Percentiles rank a stretch among this genome's conserved stretches.
phyloP scores from a whole-genome alignment of 2,888 invertebrate species.

The Drosophila buzzatii region DNA sequence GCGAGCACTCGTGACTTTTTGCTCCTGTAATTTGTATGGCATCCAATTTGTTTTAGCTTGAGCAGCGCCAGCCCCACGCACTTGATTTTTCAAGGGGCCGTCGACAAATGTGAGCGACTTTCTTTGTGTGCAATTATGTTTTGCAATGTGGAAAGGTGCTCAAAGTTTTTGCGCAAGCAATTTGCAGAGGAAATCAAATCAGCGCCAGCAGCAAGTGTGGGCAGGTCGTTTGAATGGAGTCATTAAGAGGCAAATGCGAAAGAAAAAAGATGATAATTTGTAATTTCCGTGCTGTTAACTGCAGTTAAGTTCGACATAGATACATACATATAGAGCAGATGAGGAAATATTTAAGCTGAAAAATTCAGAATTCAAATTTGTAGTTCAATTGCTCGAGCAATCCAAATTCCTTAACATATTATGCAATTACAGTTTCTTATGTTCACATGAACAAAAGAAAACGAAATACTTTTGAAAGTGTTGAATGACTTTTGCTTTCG shows the following conservation, averaged over 20 bases:
- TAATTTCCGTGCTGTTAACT: conserved; percentile 32
- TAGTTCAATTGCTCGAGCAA: too few species aligned
- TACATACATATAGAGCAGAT: not conserved
- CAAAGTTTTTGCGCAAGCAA: conserved; percentile 49
- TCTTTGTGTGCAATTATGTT: conserved; percentile 57
- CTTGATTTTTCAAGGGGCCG: conserved; percentile 18
- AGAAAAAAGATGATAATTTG: conserved; percentile 12
- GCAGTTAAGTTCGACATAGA: not conserved
- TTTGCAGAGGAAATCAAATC: conserved; percentile 58
- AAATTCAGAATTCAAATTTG: not conserved
- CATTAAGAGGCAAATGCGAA: conserved; percentile 38
- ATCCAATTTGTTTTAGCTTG: conserved; percentile 60
- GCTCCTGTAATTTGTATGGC: conserved; percentile 55
- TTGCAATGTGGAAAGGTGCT: conserved; percentile 39
- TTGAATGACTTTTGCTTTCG: conserved; percentile 32
- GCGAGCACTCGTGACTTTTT: conserved; percentile 44
- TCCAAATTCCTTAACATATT: conserved; percentile 21
- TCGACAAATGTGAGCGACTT: conserved; percentile 3
- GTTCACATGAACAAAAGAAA: not conserved
- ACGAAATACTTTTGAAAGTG: conserved; percentile 25
- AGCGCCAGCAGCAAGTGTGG: conserved; percentile 23
- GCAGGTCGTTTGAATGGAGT: conserved; percentile 41
- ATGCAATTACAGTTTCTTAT: conserved; percentile 44
- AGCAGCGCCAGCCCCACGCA: conserved; percentile 24
- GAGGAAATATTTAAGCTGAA: not conserved